Base-by-base conservation (phyloP, 1,140 invertebrate genomes). In the Pentalonia nigronervosa region DNA sequence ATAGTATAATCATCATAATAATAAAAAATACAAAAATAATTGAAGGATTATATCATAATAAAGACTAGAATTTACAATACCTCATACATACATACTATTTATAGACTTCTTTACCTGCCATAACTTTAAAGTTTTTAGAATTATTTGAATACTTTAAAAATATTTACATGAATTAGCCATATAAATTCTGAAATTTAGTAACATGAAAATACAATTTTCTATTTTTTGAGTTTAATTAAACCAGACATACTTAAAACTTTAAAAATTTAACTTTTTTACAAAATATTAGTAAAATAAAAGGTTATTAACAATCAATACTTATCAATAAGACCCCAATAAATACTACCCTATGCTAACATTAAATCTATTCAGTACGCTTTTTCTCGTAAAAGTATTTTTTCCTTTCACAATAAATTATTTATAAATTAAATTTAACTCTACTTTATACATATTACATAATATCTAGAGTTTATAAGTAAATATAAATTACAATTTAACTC, bases 401-500 rank as follows among this genome's bases (percentile, higher is more conserved):
- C 3, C 60, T 67, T 67, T n/a, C 30, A 14, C 6, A 67, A 14
- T n/a, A 56, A 56, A 25, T 56, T 56, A 60, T 30, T 30, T 60
- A 30, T 30, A 60, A 60, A 30, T 60, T 60, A 17, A 76, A 76
- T 76, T n/a, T n/a, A 76, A 76, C 30, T 17, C 14, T n/a, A 17
- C 23, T 30, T 23, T 3, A 0, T 81, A 30, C 23, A 41, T 83
- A 83, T 45, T 45, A 30, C 96, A 96, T 36, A 97, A 94, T 81
- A 97, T 96, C 94, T 96, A 95, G 30, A 94, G 23, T 34, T 21
- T n/a, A 53, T 17, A 34, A 50, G 34, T 30, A 48, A 9, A 47
- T n/a, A 30, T 41, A 41, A 56, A 41, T 56, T 60, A 45, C 45
- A 67, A 17, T 45, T 36, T 4, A 86, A 36, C 34, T 47, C 14